phyloP scores from a whole-genome alignment of 2,113 vertebrate genomes.

The Regulus satrapa region DNA sequence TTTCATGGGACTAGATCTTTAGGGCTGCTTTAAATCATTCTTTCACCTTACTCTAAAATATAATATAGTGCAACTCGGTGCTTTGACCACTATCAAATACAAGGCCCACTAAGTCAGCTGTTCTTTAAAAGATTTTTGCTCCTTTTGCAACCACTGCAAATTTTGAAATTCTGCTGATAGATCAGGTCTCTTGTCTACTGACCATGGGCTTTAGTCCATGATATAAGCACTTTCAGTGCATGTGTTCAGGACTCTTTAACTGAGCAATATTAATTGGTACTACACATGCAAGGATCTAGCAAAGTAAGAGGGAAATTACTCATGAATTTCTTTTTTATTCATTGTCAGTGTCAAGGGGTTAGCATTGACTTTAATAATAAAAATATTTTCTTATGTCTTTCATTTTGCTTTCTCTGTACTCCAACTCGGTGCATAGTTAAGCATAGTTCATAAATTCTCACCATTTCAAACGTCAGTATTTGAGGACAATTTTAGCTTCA shows the following conservation, averaged over 20 bases:
- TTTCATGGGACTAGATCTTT: background rate
- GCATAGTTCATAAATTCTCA: background rate
- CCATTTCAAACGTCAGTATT: background rate
- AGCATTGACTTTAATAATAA: background rate
- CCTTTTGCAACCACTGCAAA: background rate
- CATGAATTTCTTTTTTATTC: background rate
- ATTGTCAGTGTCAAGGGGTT: background rate
- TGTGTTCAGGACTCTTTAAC: accelerated
- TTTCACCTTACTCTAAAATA: background rate
- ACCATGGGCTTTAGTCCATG: background rate
- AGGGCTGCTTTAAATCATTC: background rate
- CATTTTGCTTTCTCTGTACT: background rate
- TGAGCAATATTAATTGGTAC: background rate
- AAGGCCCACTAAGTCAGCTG: background rate
- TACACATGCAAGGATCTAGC: accelerated
- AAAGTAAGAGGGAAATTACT: background rate
- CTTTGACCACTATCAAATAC: background rate
- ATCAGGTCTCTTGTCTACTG: background rate
- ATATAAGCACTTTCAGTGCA: background rate
- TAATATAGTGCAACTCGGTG: background rate
- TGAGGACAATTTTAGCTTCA: background rate
- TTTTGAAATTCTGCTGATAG: background rate
- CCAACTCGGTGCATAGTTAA: background rate
- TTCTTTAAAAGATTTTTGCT: background rate
- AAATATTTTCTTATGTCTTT: background rate